phyloP scores from a whole-genome alignment of 1,140 invertebrate genomes.

The Trichonephila clavata region DNA sequence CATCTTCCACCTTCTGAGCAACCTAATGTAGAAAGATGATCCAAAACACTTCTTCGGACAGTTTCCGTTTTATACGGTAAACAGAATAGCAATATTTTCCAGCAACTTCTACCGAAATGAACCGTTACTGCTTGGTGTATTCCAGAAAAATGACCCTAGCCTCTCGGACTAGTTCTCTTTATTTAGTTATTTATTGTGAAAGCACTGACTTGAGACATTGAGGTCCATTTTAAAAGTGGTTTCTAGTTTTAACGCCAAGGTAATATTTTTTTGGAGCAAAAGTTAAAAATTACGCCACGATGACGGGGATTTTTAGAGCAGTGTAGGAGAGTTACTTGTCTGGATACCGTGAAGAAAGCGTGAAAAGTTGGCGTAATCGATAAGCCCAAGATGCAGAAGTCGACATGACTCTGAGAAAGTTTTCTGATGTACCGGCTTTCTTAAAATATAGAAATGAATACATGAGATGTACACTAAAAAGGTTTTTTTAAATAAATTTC shows the following conservation, averaged over 20 bases:
- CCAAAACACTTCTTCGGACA: slow-evolving; percentile 58
- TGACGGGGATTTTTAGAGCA: not conserved
- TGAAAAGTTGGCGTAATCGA: not conserved
- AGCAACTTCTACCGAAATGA: slow-evolving; percentile 19
- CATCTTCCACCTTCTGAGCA: slow-evolving; percentile 32
- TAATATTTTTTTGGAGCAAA: slow-evolving; percentile 3
- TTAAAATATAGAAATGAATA: too few relatives aligned
- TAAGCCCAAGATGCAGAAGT: not conserved
- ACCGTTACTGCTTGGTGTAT: slow-evolving; percentile 20
- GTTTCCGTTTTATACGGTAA: slow-evolving; percentile 55
- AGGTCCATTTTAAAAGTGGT: slow-evolving; percentile 62
- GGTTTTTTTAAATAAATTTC: too few relatives aligned
- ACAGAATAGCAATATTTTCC: slow-evolving; percentile 40
- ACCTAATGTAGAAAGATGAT: slow-evolving; percentile 53
- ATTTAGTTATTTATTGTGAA: slow-evolving; percentile 39
- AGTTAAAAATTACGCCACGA: slow-evolving; percentile 22
- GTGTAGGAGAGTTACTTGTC: not conserved
- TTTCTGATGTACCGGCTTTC: too few relatives aligned
- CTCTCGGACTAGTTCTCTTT: slow-evolving; percentile 7
- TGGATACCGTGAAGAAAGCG: not conserved
- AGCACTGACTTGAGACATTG: slow-evolving; percentile 10
- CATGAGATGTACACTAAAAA: too few relatives aligned
- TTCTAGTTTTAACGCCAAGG: slow-evolving; percentile 41
- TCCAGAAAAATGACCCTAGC: slow-evolving; percentile 44
- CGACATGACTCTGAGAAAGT: too few relatives aligned